phyloP scores from a whole-genome alignment of 1,140 invertebrate species.

The Eurytemora carolleeae region DNA sequence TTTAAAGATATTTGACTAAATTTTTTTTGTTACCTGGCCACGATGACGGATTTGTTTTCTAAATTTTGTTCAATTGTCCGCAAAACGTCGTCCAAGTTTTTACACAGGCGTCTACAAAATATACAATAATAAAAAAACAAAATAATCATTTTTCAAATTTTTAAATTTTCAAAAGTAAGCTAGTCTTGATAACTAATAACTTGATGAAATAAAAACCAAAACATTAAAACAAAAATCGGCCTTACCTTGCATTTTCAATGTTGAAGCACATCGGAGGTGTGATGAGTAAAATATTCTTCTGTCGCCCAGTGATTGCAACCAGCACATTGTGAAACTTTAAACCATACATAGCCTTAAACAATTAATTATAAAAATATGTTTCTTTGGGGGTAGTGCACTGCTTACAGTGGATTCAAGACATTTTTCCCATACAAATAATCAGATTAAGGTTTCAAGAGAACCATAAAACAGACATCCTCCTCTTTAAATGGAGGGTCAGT shows the following conservation, averaged over 20 bases:
- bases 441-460: background rate
- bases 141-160: no score
- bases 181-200: no score
- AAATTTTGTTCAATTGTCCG: no score
- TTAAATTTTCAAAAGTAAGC: no score
- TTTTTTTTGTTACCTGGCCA: no score
- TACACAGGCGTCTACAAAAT: no score
- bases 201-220: no score
- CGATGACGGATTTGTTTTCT: no score
- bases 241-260: constrained; percentile 25
- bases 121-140: no score
- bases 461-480: background rate
- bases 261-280: constrained; percentile 40
- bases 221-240: no score
- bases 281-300: constrained; percentile 37
- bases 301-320: constrained; percentile 34
- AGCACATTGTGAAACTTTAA: constrained; percentile 31
- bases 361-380: background rate
- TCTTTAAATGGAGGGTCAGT: background rate
- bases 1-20: no score
- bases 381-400: background rate
- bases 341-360: constrained; percentile 20
- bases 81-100: no score
- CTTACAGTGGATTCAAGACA: background rate
- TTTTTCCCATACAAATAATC: background rate